Evolutionary conservation across 30 jellyfish, hydroid and myxozoan genomes (phyloP).

Genomic region (Chrysaora quinquecirrha): DNA sequence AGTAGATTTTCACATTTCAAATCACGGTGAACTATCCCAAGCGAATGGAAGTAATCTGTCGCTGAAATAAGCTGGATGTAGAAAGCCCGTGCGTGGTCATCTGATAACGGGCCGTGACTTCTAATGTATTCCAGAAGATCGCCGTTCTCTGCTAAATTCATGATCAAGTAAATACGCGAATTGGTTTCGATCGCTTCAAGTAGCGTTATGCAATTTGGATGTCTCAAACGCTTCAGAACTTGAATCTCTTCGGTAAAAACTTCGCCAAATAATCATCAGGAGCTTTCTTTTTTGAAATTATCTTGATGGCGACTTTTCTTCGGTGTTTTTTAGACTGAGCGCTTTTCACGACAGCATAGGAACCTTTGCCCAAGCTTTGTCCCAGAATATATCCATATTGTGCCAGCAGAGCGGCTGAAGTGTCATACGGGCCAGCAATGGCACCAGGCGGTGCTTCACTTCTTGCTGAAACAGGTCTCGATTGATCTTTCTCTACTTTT

Average conservation of each 20-base stretch:
- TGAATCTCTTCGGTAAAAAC: slow-evolving; percentile 94
- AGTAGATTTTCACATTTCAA: slow-evolving; percentile 94
- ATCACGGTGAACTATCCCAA: slow-evolving; percentile 96
- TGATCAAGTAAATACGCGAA: slow-evolving; percentile 88
- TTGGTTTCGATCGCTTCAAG: slow-evolving; percentile 97
- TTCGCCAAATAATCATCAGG: slow-evolving; percentile 96
- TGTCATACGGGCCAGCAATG: slow-evolving; percentile 90
- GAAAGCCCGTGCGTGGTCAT: slow-evolving; percentile 88
- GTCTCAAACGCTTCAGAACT: slow-evolving; percentile 91
- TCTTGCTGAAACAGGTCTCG: slow-evolving; percentile 56
- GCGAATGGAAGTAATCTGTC: slow-evolving; percentile 89
- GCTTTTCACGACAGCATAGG: slow-evolving; percentile 92
- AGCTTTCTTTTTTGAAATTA: slow-evolving; percentile 97
- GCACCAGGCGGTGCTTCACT: slow-evolving; percentile 71
- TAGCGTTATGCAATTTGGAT: slow-evolving; percentile 89
- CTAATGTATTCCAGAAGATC: slow-evolving; percentile 96
- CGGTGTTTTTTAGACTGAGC: slow-evolving; percentile 94
- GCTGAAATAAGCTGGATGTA: slow-evolving; percentile 85
- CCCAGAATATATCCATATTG: slow-evolving; percentile 96
- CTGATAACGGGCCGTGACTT: slow-evolving; percentile 87
- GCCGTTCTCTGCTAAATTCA: slow-evolving; percentile 99
- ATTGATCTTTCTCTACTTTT: slow-evolving; percentile 29
- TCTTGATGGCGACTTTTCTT: slow-evolving; percentile 89
- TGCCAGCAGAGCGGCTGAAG: slow-evolving; percentile 95
- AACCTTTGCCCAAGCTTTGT: slow-evolving; percentile 95